These are phyloP conservation scores for Lissocephala sabroskyi DNA, from an alignment of 2,888 invertebrate species.

Conservation along the genomic window DNA sequence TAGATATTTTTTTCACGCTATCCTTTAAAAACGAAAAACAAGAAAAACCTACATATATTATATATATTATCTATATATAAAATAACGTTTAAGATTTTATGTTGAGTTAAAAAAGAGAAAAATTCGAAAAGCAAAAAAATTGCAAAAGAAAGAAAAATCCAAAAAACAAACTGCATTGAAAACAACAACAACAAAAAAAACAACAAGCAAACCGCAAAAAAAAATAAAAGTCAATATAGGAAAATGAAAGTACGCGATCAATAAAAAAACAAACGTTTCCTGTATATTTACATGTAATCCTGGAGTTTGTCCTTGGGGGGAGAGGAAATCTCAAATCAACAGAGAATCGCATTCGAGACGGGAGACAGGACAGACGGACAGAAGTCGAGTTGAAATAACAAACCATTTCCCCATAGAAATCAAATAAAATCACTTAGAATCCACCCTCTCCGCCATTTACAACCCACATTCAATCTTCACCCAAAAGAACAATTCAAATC, in stretches of 20 bases:
- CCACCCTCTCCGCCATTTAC: too few species aligned
- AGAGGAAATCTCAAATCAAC: too few species aligned
- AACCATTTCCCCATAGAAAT: too few species aligned
- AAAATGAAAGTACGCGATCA: conserved; percentile 52
- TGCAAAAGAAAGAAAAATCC: conserved; percentile 44
- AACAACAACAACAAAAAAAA: conserved; percentile 29
- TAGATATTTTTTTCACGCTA: conserved; percentile 51
- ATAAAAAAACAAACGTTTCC: conserved; percentile 31
- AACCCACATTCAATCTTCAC: too few species aligned
- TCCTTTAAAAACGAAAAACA: too few species aligned
- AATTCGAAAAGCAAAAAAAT: conserved; percentile 54
- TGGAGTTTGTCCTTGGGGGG: too few species aligned
- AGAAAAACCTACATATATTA: conserved; percentile 26
- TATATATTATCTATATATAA: conserved; percentile 19
- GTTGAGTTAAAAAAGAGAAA: conserved; percentile 54
- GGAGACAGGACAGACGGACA: too few species aligned
- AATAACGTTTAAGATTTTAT: conserved; percentile 40
- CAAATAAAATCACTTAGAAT: too few species aligned
- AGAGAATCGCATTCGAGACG: too few species aligned
- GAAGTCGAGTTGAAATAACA: too few species aligned
- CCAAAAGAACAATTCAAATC: too few species aligned
- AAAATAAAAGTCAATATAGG: conserved; percentile 31
- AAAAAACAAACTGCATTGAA: conserved; percentile 24
- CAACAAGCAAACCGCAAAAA: conserved; percentile 33
- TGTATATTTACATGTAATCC: neutral